phyloP scores from a whole-genome alignment of 2,113 vertebrate species.

The Oplegnathus fasciatus region DNA sequence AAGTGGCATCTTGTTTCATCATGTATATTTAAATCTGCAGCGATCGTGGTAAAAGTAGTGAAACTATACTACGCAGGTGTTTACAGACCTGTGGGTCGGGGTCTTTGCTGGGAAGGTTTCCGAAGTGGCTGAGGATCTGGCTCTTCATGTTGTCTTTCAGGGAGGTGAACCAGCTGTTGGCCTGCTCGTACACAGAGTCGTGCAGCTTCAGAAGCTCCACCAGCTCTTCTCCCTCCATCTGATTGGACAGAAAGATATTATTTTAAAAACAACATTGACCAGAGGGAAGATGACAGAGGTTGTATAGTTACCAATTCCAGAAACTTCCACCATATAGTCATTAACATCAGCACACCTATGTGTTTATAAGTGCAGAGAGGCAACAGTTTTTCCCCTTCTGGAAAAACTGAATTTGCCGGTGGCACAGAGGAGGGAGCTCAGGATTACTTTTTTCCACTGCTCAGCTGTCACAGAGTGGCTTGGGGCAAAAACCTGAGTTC shows the following conservation, averaged over 20 bases:
- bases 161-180: slow-evolving; percentile 92
- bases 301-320: not conserved
- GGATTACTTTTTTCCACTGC: not conserved
- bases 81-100: slow-evolving; percentile 89
- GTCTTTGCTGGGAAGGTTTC: slow-evolving; percentile 91
- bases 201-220: slow-evolving; percentile 90
- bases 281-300: not conserved
- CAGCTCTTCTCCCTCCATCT: slow-evolving; percentile 91
- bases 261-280: not conserved
- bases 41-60: not conserved
- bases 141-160: slow-evolving; percentile 93
- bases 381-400: not conserved
- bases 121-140: slow-evolving; percentile 95
- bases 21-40: not conserved
- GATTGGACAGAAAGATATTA: slow-evolving; percentile 4
- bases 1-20: not conserved
- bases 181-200: slow-evolving; percentile 92
- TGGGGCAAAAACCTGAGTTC: not conserved
- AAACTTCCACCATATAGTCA: not conserved
- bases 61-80: not conserved
- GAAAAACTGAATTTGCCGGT: not conserved
- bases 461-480: not conserved
- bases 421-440: not conserved
- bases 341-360: not conserved
- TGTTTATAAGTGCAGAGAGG: no score